A percentile compares a stretch with the other conserved stretches of the same genome.
Conservation (phyloP, 1,140 invertebrate genomes). For the Pantala flavescens region DNA sequence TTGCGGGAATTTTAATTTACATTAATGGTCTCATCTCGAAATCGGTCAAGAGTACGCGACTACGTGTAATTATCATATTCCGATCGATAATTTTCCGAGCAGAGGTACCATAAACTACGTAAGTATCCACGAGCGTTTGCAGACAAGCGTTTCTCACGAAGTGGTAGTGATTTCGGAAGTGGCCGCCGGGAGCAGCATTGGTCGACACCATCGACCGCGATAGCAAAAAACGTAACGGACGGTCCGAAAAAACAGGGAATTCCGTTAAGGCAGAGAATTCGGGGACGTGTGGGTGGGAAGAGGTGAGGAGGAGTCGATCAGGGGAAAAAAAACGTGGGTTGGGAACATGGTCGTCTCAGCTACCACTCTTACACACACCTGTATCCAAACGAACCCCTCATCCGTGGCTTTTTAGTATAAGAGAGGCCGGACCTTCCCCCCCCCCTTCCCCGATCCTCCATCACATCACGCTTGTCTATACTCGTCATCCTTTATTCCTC, state of each 20-base stretch:
- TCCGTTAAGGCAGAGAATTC: background rate
- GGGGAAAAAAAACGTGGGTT: background rate
- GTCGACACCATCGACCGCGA: background rate
- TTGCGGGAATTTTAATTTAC: too few relatives aligned
- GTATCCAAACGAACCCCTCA: background rate
- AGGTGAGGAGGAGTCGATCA: background rate
- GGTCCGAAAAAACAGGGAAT: background rate
- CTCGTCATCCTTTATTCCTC: background rate
- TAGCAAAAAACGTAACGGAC: background rate
- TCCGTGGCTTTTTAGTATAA: background rate
- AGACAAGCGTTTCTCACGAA: too few relatives aligned
- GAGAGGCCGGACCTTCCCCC: background rate
- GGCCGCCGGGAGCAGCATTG: background rate
- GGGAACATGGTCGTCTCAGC: background rate
- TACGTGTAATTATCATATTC: too few relatives aligned
- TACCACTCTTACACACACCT: slow-evolving; percentile 1
- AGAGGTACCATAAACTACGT: too few relatives aligned
- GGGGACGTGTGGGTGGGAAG: background rate
- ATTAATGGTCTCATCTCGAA: too few relatives aligned
- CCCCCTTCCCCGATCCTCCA: background rate
- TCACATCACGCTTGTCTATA: background rate
- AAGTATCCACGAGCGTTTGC: too few relatives aligned
- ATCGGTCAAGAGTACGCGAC: too few relatives aligned
- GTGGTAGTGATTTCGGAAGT: background rate
- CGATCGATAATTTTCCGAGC: too few relatives aligned